Percentiles rank a stretch among this genome's conserved stretches.
These are phyloP conservation scores for Dryomyza anilis DNA, from an alignment of 2,888 invertebrate species.

Conservation along the genomic window DNA sequence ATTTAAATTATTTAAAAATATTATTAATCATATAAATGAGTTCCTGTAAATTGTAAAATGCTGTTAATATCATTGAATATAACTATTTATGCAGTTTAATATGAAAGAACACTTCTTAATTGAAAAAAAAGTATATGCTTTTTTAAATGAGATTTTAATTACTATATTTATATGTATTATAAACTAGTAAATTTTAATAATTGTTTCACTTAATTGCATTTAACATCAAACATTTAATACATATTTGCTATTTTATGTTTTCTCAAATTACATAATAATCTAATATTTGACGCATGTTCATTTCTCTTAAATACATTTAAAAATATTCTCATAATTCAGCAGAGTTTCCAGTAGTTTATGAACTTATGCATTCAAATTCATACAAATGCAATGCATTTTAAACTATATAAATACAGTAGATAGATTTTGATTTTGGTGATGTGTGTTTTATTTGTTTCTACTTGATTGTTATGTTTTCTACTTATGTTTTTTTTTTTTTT, in stretches of 20 bases:
- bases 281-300: background rate
- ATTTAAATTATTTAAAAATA: background rate
- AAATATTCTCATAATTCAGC: background rate
- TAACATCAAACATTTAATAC: conserved; percentile 8
- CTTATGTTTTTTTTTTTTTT: conserved; percentile 21
- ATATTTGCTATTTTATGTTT: background rate
- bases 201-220: too few species aligned
- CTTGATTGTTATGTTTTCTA: conserved; percentile 3
- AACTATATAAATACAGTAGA: background rate
- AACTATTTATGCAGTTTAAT: too few species aligned
- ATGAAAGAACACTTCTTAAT: too few species aligned
- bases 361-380: background rate
- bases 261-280: background rate
- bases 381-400: background rate
- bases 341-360: conserved; percentile 1
- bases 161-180: too few species aligned
- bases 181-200: too few species aligned
- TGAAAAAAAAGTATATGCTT: too few species aligned
- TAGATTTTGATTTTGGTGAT: background rate
- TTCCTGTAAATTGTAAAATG: background rate
- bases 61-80: background rate
- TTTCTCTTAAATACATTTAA: background rate
- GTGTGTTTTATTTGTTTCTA: background rate
- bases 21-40: background rate
- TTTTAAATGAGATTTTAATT: too few species aligned